Conservation (phyloP, 1,140 invertebrate genomes). For the Drosophila quadrilineata region DNA sequence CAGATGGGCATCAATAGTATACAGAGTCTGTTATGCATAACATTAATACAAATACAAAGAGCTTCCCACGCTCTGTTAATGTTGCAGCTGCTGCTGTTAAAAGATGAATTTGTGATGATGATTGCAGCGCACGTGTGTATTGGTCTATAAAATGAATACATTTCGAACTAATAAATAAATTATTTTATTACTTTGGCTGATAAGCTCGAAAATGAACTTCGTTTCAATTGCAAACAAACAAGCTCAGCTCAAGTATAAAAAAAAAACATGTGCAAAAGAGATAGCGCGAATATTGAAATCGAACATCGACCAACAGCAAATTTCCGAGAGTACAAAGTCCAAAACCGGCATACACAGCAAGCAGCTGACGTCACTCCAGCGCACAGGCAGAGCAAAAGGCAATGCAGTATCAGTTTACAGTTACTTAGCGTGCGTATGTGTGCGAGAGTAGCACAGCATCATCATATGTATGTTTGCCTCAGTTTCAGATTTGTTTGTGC, state of each 20-base stretch:
- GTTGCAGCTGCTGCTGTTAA: not conserved
- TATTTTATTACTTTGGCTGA: conserved; percentile 13
- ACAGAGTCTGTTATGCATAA: not conserved
- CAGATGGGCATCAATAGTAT: conserved; percentile 10
- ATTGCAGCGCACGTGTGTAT: conserved; percentile 10
- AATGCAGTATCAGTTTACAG: conserved; percentile 40
- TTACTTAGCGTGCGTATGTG: conserved; percentile 33
- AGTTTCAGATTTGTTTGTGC: conserved; percentile 31
- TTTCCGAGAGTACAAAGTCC: conserved; percentile 54
- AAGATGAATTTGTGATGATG: not conserved
- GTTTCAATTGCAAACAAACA: conserved; percentile 8
- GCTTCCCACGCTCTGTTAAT: too few species aligned
- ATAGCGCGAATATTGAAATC: not conserved
- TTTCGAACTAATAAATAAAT: conserved; percentile 12
- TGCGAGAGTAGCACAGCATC: too few species aligned
- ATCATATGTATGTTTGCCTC: conserved; percentile 23
- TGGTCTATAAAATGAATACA: conserved; percentile 1
- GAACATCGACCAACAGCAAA: conserved; percentile 16
- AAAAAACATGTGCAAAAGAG: not conserved
- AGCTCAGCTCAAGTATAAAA: not conserved
- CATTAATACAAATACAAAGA: not conserved
- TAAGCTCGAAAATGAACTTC: conserved; percentile 13
- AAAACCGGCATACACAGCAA: conserved; percentile 21
- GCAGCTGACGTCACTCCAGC: conserved; percentile 61
- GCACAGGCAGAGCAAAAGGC: conserved; percentile 7